Evolutionary conservation across 2,888 invertebrate genomes (phyloP), one percentile per base, ranked within the genome.

Genomic region (Metallyticus violacea): DNA sequence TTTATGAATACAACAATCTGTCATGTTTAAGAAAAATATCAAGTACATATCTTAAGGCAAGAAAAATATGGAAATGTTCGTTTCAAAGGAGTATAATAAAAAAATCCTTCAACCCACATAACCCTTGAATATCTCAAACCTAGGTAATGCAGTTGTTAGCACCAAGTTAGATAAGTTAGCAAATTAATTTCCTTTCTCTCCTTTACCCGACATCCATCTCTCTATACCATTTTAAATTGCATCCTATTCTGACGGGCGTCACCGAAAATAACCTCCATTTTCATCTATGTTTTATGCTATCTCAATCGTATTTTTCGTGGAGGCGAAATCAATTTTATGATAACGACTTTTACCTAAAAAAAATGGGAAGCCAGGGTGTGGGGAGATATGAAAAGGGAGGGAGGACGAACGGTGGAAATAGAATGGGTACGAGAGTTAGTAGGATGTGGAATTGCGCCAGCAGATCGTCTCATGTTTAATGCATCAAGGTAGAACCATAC

Each of bases 281-380:
- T 83, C 83, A 83, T 83, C 83, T 83, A 76, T 82, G 83, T 83
- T 83, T 76, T 77, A 77, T 77, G 77, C 83, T 77, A 77, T 83
- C 83, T 62, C 83, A 83, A 83, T 27, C 77, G 77, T 77, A 83
- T 83, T 83, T 83, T 83, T 83, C 83, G 81, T 76, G 77, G 77
- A 79, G 79, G 30, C 86, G 79, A 82, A 86, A 86, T 86, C 86
- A 86, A 86, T 86, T 86, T 86, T 86, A 86, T 86, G 86, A 82
- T 86, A 86, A 86, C 86, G 76, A 86, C 86, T 82, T 77, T 82
- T 78, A 82, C 78, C 77, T 82, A 82, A 27, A 81, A 85, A 86
- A 85, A 86, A 86, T 78, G 26, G 29, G 76, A 26, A 25, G 25
- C 26, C 77, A 27, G 25, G 26, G 81, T 9, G 1, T 29, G 62